Base-by-base conservation (phyloP, 2,797 vertebrate genomes). In the Ispidina lecontei region DNA sequence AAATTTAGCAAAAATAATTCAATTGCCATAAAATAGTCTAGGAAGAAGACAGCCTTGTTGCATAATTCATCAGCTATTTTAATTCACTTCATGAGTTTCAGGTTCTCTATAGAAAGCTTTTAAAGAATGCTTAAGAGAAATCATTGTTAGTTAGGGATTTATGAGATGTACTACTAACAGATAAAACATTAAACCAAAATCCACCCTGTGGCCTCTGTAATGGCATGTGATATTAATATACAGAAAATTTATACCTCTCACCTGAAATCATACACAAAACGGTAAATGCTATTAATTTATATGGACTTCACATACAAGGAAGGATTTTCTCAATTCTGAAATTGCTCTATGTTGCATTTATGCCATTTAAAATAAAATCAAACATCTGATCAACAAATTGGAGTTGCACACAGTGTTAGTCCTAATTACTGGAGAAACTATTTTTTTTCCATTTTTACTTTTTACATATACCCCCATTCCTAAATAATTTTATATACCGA, bases 1-100 rank as follows among this genome's bases (percentile, higher is more conserved):
- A 96, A 91, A 78, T 55, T 51, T 25, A 25, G n/a, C 73, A 84
- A 87, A 88, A 95, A 86, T 92, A 95, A 96, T 92, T 93, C 70
- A 47, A 65, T 85, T 93, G 86, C 14, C 37, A 46, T 80, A 90
- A 95, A 75, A 94, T 65, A 89, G 81, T 90, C 54, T 75, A 93
- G 87, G 60, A 96, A 91, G 60, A 93, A 95, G 88, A 79, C 70
- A 94, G 76, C 11, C 70, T 84, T 94, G 70, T 59, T 97, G 71
- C 74, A 88, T 93, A 97, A 96, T 95, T 97, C 87, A 95, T 71
- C 39, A 93, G 59, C 71, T 64, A 60, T 83, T 96, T 96, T 95
- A 95, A 96, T 95, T 70, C 89, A 90, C 55, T 51, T 88, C 70
- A 82, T 64, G 84, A 97, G 68, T 89, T 96, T 91, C 49, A 94